Percentiles rank a stretch among this genome's conserved stretches.
phyloP scores from a whole-genome alignment of 1,140 invertebrate genomes.

The Sesamia nonagrioides region DNA sequence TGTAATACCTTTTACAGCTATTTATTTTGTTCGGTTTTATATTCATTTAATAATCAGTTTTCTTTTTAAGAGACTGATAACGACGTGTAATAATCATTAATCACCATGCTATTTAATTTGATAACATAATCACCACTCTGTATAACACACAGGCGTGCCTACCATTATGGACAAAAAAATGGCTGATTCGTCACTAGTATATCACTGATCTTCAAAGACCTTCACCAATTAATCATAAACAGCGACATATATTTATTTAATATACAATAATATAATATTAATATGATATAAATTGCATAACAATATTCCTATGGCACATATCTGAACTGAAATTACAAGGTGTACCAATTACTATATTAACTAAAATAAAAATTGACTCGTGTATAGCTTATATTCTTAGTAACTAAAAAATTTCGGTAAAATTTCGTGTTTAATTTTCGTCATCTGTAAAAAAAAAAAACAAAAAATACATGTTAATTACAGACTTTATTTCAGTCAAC shows the following conservation, averaged over 20 bases:
- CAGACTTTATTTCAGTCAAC: neutral
- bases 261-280: too few species aligned
- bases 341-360: neutral
- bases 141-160: too few species aligned
- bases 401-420: conserved; percentile 6
- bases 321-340: neutral
- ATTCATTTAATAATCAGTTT: too few species aligned
- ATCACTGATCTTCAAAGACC: too few species aligned
- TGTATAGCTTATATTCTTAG: neutral
- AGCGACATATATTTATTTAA: neutral
- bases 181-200: too few species aligned
- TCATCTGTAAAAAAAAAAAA: conserved; percentile 13
- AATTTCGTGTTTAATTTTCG: neutral
- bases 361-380: conserved; percentile 10
- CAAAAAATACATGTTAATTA: neutral
- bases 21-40: too few species aligned
- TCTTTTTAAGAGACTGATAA: too few species aligned
- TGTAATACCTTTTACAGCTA: too few species aligned
- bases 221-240: neutral
- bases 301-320: conserved; percentile 23
- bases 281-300: neutral
- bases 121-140: too few species aligned
- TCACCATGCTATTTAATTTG: too few species aligned
- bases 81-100: too few species aligned
- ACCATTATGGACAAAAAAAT: too few species aligned